Evolutionary conservation across 2,888 invertebrate species (phyloP).

Genomic region (Ichneumoninae sp.): DNA sequence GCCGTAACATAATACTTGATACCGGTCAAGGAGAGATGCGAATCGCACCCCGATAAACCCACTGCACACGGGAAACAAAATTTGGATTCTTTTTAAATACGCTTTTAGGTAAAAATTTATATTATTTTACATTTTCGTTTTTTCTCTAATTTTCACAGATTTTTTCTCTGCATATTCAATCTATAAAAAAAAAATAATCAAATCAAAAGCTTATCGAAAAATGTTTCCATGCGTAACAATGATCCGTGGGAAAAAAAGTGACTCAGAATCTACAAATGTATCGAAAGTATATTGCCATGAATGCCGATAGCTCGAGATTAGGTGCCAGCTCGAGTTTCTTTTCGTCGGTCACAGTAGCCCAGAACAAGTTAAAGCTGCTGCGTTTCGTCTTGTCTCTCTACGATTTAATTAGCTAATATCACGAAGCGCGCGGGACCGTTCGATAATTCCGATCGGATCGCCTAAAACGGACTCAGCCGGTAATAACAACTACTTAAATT

Average conservation of each 20-base stretch:
- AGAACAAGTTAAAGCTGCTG: slow-evolving; percentile 54
- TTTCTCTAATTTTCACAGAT: background rate
- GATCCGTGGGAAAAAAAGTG: background rate
- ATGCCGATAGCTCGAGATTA: slow-evolving; percentile 8
- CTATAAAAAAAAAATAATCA: background rate
- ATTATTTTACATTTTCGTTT: background rate
- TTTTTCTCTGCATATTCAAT: background rate
- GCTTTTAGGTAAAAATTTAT: background rate
- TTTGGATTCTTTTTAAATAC: background rate
- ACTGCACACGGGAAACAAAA: background rate
- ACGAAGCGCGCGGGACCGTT: background rate
- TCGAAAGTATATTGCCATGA: background rate
- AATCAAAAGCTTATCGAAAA: background rate
- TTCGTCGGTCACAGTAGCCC: slow-evolving; percentile 39
- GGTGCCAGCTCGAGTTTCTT: slow-evolving; percentile 10
- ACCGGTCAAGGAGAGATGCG: background rate
- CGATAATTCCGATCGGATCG: background rate
- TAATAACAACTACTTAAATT: background rate
- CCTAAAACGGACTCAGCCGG: background rate
- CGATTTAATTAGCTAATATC: slow-evolving; percentile 33
- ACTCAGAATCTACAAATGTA: background rate
- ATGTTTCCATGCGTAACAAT: background rate
- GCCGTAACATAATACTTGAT: background rate
- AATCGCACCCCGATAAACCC: background rate
- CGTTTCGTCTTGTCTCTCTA: slow-evolving; percentile 3